Evolutionary conservation across 2,797 vertebrate genomes (phyloP), one percentile per base, ranked within the genome.

Genomic region (Xenopus petersii): DNA sequence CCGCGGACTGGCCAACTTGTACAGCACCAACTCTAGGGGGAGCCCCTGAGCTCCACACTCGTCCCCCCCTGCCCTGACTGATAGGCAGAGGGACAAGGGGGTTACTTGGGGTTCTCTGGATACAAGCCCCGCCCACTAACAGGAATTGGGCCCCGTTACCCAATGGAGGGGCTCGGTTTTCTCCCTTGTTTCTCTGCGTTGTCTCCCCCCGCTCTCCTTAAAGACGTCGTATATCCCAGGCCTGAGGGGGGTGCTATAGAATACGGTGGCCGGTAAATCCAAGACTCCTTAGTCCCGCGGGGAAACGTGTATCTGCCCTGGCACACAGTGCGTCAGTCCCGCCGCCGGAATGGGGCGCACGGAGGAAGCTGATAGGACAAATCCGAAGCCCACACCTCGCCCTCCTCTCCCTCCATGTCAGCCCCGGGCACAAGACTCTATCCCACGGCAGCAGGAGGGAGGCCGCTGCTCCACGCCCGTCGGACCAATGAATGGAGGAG

Each of bases 371-470:
- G 86, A 79, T 86, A 80, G 82, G 86, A 81, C 84, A 87, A 84
- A 86, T 86, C 83, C 84, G 83, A 91, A 89, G 88, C 89, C 85
- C 87, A 85, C 87, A 93, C 90, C 91, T 94, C 94, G 86, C 93
- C 92, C 92, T 95, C 95, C 89, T 96, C 95, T 83, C 90, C 93
- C 94, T 97, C 95, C 96, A 98, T 98, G 91, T 94, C 93, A 61
- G 89, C 17, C 54, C 51, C 61, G 59, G 17, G 79, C 64, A 16
- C 54, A 56, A 16, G 0, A 75, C 81, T 77, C 36, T 42, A 71
- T 73, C 85, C 84, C 82, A 72, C 84, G 81, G 86, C 85, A 42
- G 26, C 26, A 4, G 26, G 26, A 30, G 26, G 79, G 63, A 80
- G 68, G 69, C 75, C 70, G 62, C 61, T 17, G 4, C 2, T 30